Conservation (phyloP, 2,113 vertebrate genomes). For the Embiotoca jacksoni region DNA sequence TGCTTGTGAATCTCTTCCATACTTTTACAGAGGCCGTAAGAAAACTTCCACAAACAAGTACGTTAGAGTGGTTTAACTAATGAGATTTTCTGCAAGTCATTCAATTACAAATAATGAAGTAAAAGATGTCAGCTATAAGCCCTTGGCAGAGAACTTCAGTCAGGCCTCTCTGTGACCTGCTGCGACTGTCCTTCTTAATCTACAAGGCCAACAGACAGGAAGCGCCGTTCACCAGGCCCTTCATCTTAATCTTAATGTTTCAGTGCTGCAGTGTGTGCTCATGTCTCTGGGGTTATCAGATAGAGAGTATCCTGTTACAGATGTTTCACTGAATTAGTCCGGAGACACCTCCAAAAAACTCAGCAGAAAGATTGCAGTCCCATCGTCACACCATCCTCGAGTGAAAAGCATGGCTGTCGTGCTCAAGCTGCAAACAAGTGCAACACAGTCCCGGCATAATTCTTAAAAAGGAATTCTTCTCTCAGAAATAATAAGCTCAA, state of each 20-base stretch:
- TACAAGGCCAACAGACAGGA: slow-evolving; percentile 33
- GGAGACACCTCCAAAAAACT: slow-evolving; percentile 12
- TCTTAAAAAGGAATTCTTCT: not conserved
- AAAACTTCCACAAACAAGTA: slow-evolving; percentile 6
- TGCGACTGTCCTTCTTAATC: slow-evolving; percentile 35
- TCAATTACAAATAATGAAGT: slow-evolving; percentile 11
- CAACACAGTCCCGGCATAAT: not conserved
- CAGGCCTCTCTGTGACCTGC: slow-evolving; percentile 20
- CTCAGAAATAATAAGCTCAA: not conserved
- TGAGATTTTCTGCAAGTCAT: slow-evolving; percentile 35
- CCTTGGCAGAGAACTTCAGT: slow-evolving; percentile 13
- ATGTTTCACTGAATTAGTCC: slow-evolving; percentile 41
- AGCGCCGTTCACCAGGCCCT: slow-evolving; percentile 2
- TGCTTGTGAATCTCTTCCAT: slow-evolving; percentile 27
- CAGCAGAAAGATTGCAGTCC: slow-evolving; percentile 1
- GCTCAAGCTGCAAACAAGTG: not conserved
- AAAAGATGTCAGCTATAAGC: slow-evolving; percentile 17
- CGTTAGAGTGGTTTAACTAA: not conserved
- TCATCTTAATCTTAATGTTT: slow-evolving; percentile 65
- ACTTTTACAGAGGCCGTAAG: not conserved
- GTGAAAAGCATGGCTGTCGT: not conserved
- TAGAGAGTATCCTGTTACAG: slow-evolving; percentile 43
- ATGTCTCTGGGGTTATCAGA: slow-evolving; percentile 53
- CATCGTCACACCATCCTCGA: not conserved
- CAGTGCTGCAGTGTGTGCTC: slow-evolving; percentile 25